These are phyloP conservation scores for Strigamia crassipes DNA, from an alignment of 2,888 invertebrate genomes.

Conservation along the genomic window DNA sequence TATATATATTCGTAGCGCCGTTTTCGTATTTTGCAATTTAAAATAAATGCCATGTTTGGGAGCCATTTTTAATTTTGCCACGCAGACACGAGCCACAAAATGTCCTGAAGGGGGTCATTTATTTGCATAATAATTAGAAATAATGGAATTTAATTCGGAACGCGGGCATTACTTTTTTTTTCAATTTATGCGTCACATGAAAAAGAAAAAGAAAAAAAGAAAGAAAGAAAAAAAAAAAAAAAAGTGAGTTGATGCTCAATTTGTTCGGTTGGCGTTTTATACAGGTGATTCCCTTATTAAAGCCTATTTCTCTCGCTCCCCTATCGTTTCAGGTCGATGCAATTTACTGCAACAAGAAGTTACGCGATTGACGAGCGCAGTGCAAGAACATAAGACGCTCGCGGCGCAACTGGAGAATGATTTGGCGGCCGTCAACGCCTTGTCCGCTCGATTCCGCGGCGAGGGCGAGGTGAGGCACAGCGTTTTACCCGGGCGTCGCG, in stretches of 20 bases:
- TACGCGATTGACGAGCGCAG: slow-evolving; percentile 55
- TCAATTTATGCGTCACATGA: slow-evolving; percentile 19
- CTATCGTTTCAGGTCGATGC: slow-evolving; percentile 46
- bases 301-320: not conserved
- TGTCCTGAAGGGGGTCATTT: slow-evolving; percentile 48
- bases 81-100: slow-evolving; percentile 47
- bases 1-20: not conserved
- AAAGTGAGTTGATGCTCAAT: slow-evolving; percentile 43
- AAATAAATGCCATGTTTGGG: slow-evolving; percentile 47
- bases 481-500: not conserved
- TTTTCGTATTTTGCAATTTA: slow-evolving; percentile 47
- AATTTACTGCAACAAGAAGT: slow-evolving; percentile 52
- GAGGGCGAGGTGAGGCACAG: slow-evolving; percentile 56
- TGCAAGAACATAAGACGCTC: slow-evolving; percentile 58
- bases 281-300: slow-evolving; percentile 33
- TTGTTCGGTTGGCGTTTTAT: slow-evolving; percentile 9
- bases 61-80: slow-evolving; percentile 47
- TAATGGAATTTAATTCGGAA: slow-evolving; percentile 47
- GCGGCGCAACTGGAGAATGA: slow-evolving; percentile 60
- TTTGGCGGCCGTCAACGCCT: slow-evolving; percentile 59
- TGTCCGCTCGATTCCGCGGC: slow-evolving; percentile 59
- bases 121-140: slow-evolving; percentile 48
- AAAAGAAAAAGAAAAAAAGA: not conserved
- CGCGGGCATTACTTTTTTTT: slow-evolving; percentile 21
- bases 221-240: not conserved